phyloP scores from a whole-genome alignment of 2,113 vertebrate genomes.

The Lophotis ruficrista region DNA sequence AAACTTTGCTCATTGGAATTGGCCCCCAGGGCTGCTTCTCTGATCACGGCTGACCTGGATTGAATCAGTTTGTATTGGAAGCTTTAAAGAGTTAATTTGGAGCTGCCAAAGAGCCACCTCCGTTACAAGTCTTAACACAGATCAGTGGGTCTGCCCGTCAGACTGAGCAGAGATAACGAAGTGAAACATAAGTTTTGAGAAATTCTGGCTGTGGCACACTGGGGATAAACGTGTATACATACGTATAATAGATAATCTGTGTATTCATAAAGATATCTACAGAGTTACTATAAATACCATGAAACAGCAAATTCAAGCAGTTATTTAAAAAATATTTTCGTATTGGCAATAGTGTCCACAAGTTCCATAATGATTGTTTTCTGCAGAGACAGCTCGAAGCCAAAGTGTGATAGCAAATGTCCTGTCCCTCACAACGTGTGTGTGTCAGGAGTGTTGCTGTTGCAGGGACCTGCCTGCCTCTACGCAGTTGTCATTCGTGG shows the following conservation, averaged over 20 bases:
- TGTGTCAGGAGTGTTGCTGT: neutral
- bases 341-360: neutral
- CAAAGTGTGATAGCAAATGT: neutral
- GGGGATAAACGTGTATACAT: neutral
- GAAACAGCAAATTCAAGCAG: neutral
- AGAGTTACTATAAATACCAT: neutral
- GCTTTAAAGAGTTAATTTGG: neutral
- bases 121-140: neutral
- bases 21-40: neutral
- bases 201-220: neutral
- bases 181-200: neutral
- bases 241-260: neutral
- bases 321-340: neutral
- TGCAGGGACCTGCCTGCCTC: neutral
- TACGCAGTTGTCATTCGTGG: neutral
- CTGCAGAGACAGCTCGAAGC: neutral
- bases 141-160: neutral
- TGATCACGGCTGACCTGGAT: neutral
- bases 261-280: neutral
- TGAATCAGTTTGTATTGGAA: neutral
- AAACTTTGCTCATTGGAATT: neutral
- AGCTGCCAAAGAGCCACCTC: neutral
- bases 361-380: neutral
- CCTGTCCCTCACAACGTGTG: accelerated
- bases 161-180: neutral